Evolutionary conservation across 2,888 invertebrate species (phyloP), one percentile per base, ranked within the genome.

Genomic region (Andrena flavipes): DNA sequence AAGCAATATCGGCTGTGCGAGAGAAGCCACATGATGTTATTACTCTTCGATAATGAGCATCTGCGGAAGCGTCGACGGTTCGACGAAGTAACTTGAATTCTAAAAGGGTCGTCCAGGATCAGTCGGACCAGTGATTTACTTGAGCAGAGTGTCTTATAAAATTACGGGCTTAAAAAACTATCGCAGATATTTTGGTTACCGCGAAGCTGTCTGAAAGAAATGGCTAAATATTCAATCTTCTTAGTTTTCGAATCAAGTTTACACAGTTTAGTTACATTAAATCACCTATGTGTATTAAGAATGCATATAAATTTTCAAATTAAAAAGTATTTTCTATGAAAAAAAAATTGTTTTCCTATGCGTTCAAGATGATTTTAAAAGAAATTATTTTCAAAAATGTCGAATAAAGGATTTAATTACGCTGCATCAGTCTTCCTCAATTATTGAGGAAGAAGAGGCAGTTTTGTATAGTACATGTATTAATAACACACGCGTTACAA

Each of bases 41-140:
- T 87, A 87, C 82, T 85, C 77, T 77, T 72, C 85, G 56, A 85
- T 87, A 87, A 87, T 85, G 77, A 82, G 71, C 76, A 80, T 64
- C 69, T 65, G 29, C 56, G 59, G 85, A 77, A 82, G 29, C 70
- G 71, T 54, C 73, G 63, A 69, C 64, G 56, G 59, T 30, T 49
- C 51, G 70, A 82, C 54, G 67, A 48, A 68, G 67, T 56, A 51
- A 42, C 69, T 54, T 49, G 80, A 64, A 59, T 59, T 76, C 73
- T 48, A 73, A 76, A 73, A 70, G 59, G 23, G 10, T 56, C 56
- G 56, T 23, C 23, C 26, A 23, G 26, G 68, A 8, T 56, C 63
- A 29, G 48, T 64, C 49, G 29, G 23, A 30, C n/a, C 0, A 60
- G n/a, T 20, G n/a, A 51, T 51, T 20, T n/a, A 51, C 20, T 51